These are phyloP conservation scores for Indicator maculatus DNA, from an alignment of 2,113 vertebrate species.

Conservation along the genomic window DNA sequence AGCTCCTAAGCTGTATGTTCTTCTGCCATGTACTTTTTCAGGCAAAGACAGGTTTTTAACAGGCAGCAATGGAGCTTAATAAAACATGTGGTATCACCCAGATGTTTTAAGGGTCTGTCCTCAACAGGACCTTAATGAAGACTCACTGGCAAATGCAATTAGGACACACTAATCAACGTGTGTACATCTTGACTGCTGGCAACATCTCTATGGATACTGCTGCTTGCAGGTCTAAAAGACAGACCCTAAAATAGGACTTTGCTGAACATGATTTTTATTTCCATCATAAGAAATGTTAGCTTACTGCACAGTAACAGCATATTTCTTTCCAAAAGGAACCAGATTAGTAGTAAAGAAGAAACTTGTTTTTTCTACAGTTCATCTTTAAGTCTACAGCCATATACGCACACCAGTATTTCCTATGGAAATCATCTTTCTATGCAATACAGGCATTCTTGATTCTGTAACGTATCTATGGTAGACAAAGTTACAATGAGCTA, in stretches of 20 bases:
- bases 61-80: not conserved
- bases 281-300: not conserved
- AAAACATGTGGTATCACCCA: not conserved
- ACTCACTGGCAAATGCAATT: constrained; percentile 25
- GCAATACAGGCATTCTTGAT: not conserved
- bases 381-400: not conserved
- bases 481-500: not conserved
- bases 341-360: not conserved
- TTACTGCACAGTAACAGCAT: not conserved
- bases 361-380: not conserved
- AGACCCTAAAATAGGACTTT: not conserved
- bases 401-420: not conserved
- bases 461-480: not conserved
- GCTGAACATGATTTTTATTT: not conserved
- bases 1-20: not conserved
- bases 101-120: not conserved
- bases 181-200: constrained; percentile 13
- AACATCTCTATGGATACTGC: constrained; percentile 45
- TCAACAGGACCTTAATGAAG: constrained; percentile 40
- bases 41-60: not conserved
- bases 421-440: not conserved
- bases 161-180: constrained; percentile 49
- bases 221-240: not conserved
- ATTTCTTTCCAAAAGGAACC: not conserved
- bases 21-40: not conserved